Base-by-base conservation (phyloP, 2,113 vertebrate genomes). In the Hystrix brachyura region DNA sequence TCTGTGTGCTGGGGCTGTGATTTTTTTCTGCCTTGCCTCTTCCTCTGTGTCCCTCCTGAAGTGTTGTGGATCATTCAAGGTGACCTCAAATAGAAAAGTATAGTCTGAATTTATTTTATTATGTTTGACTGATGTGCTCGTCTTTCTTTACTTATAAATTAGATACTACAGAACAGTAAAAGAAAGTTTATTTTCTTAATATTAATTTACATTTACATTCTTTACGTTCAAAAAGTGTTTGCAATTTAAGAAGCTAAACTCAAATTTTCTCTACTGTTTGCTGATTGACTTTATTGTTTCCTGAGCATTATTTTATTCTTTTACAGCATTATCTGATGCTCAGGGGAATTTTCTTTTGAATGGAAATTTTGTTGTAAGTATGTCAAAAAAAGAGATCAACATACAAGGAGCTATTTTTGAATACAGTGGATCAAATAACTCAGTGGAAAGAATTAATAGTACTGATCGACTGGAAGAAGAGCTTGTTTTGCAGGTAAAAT, bases 291-390 rank as follows among this genome's bases (percentile, higher is more conserved):
- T 97, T 60, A 29, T 51, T 81, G 1, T 81, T 93, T 97, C 55
- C 71, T 53, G 86, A 87, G 76, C 57, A 9, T 15, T 97, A n/a
- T 51, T 96, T 90, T 94, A 7, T 98, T 97, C 97, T 65, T 93
- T 98, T 98, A 19, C 97, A 99, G 99, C 99, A 48, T 98, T 99
- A 97, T 99, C 99, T 89, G 99, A 99, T 96, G 97, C 98, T 97
- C 99, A 99, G 55, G 99, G 99, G 95, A 99, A 99, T 98, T 99
- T 99, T 95, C 98, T 99, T 84, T 98, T 99, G 96, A 99, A 99
- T 97, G 99, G 99, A 95, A 99, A 99, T 99, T 99, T 99, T 98
- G 99, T 99, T 98, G 99, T 99, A 97, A 99, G 99, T 98, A 99
- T 99, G 99, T 99, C 99, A 98, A 99, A 99, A 98, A 99, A 99